These are phyloP conservation scores for Corythornis madagascariensis DNA, from an alignment of 2,113 vertebrate genomes.

Conservation along the genomic window DNA sequence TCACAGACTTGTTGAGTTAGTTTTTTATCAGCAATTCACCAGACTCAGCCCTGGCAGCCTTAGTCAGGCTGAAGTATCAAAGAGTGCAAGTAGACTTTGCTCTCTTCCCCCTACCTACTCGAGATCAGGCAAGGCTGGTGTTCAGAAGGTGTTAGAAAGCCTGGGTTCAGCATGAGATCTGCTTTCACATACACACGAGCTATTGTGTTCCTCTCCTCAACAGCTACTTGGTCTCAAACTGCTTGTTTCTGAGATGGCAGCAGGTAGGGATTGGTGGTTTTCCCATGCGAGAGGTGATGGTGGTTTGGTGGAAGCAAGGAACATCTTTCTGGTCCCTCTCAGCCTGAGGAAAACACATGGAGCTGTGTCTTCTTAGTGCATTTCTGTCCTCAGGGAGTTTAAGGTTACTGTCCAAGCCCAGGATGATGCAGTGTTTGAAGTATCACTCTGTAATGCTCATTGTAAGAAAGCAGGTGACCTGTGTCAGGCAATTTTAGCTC, in stretches of 20 bases:
- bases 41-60: neutral
- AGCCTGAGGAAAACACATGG: neutral
- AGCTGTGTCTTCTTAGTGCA: neutral
- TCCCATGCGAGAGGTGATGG: neutral
- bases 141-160: neutral
- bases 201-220: neutral
- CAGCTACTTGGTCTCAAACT: neutral
- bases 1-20: neutral
- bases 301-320: neutral
- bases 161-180: neutral
- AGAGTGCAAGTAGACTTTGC: neutral
- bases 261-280: neutral
- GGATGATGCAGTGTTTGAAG: neutral
- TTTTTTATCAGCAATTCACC: conserved; percentile 1
- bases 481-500: neutral
- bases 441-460: neutral
- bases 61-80: neutral
- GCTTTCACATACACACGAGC: neutral
- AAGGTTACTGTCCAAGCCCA: neutral
- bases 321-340: neutral
- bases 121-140: conserved; percentile 23
- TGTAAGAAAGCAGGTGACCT: neutral
- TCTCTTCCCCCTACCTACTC: neutral
- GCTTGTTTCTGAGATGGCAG: neutral
- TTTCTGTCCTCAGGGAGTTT: neutral